A percentile compares a stretch with the other conserved stretches of the same genome.
Conservation (phyloP, 2,113 vertebrate species). For the Heteronetta atricapilla region DNA sequence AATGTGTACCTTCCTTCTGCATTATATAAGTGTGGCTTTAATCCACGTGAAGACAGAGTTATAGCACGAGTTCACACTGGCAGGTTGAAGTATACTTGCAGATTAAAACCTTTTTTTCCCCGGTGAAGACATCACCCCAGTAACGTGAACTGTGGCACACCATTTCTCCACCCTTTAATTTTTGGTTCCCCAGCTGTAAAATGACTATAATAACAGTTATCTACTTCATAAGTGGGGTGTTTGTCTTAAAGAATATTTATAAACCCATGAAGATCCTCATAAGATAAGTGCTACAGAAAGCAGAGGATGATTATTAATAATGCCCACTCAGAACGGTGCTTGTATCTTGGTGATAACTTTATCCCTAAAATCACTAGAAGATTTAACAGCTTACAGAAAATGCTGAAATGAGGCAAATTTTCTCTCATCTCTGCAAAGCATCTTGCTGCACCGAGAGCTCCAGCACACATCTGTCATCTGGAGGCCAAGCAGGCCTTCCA, state of each 20-base stretch:
- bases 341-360: background rate
- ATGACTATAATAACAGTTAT: background rate
- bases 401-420: constrained; percentile 22
- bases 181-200: background rate
- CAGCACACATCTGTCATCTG: constrained; percentile 70
- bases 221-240: background rate
- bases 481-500: constrained; percentile 53
- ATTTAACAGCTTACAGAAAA: constrained; percentile 54
- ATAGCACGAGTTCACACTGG: background rate
- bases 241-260: constrained; percentile 7
- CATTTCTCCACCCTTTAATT: background rate
- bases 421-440: constrained; percentile 2
- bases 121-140: background rate
- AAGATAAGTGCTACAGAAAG: background rate
- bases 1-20: background rate
- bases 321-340: background rate
- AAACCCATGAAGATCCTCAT: background rate
- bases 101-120: background rate
- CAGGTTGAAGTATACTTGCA: background rate
- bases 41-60: background rate
- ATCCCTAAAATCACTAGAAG: constrained; percentile 6
- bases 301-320: background rate
- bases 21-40: background rate
- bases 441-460: background rate
- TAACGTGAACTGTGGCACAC: background rate